These are phyloP conservation scores for Synodontis membranacea DNA, from an alignment of 2,113 vertebrate species.

Conservation along the genomic window DNA sequence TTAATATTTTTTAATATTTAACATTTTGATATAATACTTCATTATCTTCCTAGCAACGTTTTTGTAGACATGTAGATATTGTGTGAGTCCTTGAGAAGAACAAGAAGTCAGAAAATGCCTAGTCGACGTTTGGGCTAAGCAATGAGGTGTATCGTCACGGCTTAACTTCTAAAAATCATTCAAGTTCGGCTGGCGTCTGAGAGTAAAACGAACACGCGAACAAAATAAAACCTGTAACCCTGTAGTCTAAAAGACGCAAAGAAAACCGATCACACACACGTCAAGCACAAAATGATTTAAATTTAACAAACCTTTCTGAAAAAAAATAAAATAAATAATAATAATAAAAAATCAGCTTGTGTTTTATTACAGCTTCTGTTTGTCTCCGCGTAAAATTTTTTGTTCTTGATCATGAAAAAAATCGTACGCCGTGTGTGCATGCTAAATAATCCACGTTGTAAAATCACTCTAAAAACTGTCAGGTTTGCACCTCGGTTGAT, in stretches of 20 bases:
- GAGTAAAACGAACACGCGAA: background rate
- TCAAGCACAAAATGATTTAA: background rate
- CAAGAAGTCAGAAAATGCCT: background rate
- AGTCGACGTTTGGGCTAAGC: no score
- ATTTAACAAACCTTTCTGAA: background rate
- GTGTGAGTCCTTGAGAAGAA: background rate
- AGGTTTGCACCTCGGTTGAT: background rate
- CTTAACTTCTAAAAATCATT: no score
- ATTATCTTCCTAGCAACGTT: background rate
- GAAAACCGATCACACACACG: background rate
- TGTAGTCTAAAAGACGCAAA: background rate
- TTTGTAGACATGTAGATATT: background rate
- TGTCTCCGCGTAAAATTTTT: no score
- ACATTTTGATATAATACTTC: no score
- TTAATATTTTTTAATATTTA: no score
- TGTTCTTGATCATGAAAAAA: no score
- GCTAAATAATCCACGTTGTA: no score
- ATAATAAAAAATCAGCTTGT: background rate
- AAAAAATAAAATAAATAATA: no score
- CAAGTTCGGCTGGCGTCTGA: background rate
- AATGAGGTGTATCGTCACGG: no score
- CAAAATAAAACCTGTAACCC: no score
- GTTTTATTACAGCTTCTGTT: no score
- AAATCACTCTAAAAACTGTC: background rate
- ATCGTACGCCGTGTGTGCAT: no score